These are phyloP conservation scores for Epizoanthus stellaris DNA, from an alignment of 92 coral and sea anemone genomes.

Conservation along the genomic window DNA sequence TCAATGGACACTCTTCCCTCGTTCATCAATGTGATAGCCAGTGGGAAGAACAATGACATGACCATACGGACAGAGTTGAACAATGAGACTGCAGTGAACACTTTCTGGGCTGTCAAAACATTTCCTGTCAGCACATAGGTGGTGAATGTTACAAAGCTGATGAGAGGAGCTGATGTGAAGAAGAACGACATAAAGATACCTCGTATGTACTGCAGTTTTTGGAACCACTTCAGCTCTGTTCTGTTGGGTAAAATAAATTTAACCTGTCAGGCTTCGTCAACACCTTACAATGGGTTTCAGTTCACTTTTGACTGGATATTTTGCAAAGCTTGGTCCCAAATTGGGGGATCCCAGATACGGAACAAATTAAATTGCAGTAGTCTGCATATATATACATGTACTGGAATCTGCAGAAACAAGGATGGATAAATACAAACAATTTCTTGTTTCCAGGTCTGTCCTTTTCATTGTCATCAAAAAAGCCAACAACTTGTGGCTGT, in stretches of 20 bases:
- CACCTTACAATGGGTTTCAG: no score
- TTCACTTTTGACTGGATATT: not conserved
- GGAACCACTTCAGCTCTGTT: conserved; percentile 78
- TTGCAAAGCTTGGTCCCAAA: not conserved
- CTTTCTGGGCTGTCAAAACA: conserved; percentile 77
- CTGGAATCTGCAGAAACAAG: no score
- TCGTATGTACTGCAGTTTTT: conserved; percentile 52
- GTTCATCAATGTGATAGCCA: conserved; percentile 78
- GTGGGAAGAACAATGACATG: conserved; percentile 75
- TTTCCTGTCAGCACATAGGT: conserved; percentile 79
- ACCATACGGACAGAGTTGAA: conserved; percentile 82
- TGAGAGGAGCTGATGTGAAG: conserved; percentile 78
- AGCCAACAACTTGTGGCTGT: no score
- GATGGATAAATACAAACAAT: no score
- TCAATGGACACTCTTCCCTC: conserved; percentile 79
- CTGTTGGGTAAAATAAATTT: conserved; percentile 35
- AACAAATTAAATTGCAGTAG: no score
- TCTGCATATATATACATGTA: no score
- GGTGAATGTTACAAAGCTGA: conserved; percentile 73
- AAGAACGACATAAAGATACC: conserved; percentile 82
- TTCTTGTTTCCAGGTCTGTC: no score
- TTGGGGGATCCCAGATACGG: no score
- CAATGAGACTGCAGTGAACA: conserved; percentile 79
- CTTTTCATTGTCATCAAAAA: no score
- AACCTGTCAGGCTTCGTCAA: not conserved